Percentiles rank a stretch among this genome's conserved stretches.
Evolutionary conservation across 2,888 invertebrate species (phyloP).

Genomic region (Leptopilina drosophilae): DNA sequence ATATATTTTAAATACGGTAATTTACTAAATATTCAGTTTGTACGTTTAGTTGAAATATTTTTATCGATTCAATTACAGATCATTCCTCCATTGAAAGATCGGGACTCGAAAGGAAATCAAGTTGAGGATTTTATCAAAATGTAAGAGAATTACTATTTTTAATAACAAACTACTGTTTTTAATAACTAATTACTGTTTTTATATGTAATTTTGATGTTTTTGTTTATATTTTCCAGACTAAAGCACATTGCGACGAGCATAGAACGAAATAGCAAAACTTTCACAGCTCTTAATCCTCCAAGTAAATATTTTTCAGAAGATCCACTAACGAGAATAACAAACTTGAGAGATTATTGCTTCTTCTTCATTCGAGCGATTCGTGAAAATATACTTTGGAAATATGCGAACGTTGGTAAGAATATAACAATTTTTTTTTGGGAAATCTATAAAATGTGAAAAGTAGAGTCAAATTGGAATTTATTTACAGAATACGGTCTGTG

Average conservation of each 20-base stretch:
- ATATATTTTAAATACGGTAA: no score
- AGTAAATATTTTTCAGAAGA: slow-evolving; percentile 3
- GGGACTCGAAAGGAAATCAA: neutral
- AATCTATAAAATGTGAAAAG: neutral
- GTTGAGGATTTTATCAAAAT: neutral
- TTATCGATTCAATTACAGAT: neutral
- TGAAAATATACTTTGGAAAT: slow-evolving; percentile 34
- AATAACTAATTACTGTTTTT: no score
- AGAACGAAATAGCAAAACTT: slow-evolving; percentile 8
- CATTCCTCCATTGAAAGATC: neutral
- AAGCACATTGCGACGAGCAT: slow-evolving; percentile 1
- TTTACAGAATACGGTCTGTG: neutral
- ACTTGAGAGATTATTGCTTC: slow-evolving; percentile 32
- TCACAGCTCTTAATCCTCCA: slow-evolving; percentile 2
- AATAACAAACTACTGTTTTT: no score
- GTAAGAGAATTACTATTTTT: slow-evolving; percentile 5
- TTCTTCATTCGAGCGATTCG: slow-evolving; percentile 43
- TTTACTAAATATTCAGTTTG: neutral
- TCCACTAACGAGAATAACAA: slow-evolving; percentile 4
- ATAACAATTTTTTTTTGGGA: neutral
- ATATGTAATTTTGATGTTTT: neutral
- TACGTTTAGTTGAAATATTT: neutral
- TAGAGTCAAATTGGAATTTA: neutral
- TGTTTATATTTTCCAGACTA: neutral
- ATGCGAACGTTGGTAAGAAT: slow-evolving; percentile 22